These are phyloP conservation scores for Argyrosomus japonicus DNA, from an alignment of 2,113 vertebrate genomes.

Conservation along the genomic window DNA sequence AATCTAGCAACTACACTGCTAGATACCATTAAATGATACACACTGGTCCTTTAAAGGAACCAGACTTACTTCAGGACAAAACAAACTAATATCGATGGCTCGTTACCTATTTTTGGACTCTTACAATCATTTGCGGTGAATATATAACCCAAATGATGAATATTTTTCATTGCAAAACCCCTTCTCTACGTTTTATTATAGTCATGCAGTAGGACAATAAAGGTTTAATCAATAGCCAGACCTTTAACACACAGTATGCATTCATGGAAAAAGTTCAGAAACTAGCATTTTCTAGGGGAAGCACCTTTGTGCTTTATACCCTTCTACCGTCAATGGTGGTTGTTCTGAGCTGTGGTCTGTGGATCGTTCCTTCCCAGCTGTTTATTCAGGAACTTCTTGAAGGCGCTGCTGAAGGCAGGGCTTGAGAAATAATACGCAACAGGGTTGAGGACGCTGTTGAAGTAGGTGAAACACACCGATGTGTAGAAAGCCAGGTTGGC, in stretches of 20 bases:
- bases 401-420: conserved; percentile 77
- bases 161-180: too few species aligned
- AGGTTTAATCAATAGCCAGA: background rate
- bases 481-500: conserved; percentile 84
- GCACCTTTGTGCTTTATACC: background rate
- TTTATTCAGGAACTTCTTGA: conserved; percentile 73
- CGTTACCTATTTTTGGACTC: too few species aligned
- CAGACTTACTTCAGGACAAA: too few species aligned
- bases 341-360: background rate
- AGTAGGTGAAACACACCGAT: conserved; percentile 84
- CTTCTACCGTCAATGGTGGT: conserved; percentile 21
- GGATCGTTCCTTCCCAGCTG: conserved; percentile 53
- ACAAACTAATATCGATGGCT: too few species aligned
- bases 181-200: background rate
- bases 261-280: too few species aligned
- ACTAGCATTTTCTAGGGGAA: too few species aligned
- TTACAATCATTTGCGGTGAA: too few species aligned
- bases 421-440: conserved; percentile 86
- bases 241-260: too few species aligned
- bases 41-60: too few species aligned
- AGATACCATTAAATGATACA: too few species aligned
- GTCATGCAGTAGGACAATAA: background rate
- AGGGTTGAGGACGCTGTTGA: conserved; percentile 87
- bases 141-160: too few species aligned
- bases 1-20: too few species aligned